A percentile compares a stretch with the other conserved stretches of the same genome.
Conservation (phyloP, 2,113 vertebrate species). For the Progne subis region DNA sequence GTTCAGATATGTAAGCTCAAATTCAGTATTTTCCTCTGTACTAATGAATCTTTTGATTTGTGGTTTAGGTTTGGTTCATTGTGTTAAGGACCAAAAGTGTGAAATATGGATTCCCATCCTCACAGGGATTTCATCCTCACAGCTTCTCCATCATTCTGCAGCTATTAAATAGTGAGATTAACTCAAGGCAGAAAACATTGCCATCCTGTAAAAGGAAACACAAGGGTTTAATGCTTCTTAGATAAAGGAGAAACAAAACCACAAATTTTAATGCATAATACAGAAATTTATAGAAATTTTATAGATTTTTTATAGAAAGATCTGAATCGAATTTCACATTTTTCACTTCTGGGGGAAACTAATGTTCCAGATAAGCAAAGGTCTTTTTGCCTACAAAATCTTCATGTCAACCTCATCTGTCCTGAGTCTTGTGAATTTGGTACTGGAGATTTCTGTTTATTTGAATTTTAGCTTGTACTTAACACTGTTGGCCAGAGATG, state of each 20-base stretch:
- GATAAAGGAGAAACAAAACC: not conserved
- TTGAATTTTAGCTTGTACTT: conserved; percentile 41
- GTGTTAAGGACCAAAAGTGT: not conserved
- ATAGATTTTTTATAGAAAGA: not conserved
- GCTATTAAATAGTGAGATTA: not conserved
- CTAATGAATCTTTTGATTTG: not conserved
- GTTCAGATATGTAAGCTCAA: not conserved
- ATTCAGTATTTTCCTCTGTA: not conserved
- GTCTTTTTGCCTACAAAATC: not conserved
- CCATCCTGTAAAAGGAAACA: not conserved
- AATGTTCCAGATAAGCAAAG: not conserved
- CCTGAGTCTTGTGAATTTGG: not conserved
- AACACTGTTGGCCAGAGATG: conserved; percentile 52
- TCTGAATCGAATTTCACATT: not conserved
- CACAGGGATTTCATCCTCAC: not conserved
- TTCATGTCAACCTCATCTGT: not conserved
- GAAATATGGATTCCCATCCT: not conserved
- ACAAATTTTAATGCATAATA: not conserved
- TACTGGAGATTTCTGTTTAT: not conserved
- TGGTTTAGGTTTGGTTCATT: not conserved
- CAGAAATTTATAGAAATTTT: not conserved
- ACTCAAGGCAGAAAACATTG: not conserved
- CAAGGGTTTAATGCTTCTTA: not conserved
- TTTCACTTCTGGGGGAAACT: not conserved
- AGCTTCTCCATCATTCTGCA: not conserved